Conservation (phyloP, 2,888 invertebrate genomes). For the Cataglyphis albicans region DNA sequence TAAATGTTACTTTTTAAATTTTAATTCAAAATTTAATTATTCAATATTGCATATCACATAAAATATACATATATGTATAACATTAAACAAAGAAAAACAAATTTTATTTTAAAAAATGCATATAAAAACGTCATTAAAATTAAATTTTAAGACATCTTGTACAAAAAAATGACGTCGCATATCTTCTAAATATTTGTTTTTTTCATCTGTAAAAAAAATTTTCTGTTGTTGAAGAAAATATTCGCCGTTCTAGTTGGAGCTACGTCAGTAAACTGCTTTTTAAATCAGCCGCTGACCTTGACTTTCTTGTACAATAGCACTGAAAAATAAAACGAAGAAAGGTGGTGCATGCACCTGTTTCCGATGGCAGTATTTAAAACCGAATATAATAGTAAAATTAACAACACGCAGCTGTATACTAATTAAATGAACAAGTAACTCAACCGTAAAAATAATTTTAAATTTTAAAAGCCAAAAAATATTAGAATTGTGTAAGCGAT, state of each 20-base stretch:
- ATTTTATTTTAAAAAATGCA: background rate
- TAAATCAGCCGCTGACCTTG: conserved; percentile 1
- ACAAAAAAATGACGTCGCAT: background rate
- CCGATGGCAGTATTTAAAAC: background rate
- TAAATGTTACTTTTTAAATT: background rate
- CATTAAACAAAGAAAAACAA: background rate
- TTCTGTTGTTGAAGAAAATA: background rate
- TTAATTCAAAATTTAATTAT: background rate
- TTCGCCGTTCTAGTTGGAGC: background rate
- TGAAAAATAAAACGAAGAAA: background rate
- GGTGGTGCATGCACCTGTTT: background rate
- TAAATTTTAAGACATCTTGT: background rate
- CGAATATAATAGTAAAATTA: background rate
- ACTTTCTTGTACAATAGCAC: background rate
- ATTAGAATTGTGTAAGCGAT: background rate
- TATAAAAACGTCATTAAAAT: background rate
- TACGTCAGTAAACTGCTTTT: conserved; percentile 8
- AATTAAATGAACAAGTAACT: background rate
- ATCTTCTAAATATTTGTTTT: background rate
- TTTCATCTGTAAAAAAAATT: background rate
- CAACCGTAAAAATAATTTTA: background rate
- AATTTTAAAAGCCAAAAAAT: background rate
- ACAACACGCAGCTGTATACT: background rate
- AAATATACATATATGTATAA: background rate
- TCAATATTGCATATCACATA: background rate